phyloP scores from a whole-genome alignment of 2,113 vertebrate species.

The Planiliza haematocheilus region DNA sequence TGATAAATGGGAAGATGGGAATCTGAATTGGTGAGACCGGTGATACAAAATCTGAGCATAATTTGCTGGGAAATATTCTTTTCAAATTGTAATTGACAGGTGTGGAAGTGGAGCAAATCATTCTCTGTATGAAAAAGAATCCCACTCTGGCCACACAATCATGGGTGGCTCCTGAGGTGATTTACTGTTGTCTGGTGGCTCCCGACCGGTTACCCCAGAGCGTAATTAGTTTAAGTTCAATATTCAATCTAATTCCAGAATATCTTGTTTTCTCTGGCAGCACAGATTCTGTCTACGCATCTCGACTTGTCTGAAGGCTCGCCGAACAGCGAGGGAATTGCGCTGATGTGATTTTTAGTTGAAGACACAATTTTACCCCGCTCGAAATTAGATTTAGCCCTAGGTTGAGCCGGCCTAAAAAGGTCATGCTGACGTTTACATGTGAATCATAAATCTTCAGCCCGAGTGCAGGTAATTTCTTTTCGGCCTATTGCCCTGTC shows the following conservation, averaged over 20 bases:
- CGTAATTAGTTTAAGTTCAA: constrained; percentile 21
- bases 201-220: constrained; percentile 7
- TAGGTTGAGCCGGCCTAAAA: constrained; percentile 8
- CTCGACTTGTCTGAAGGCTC: neutral
- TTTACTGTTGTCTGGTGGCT: constrained; percentile 32
- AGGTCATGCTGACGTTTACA: constrained; percentile 24
- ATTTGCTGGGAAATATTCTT: constrained; percentile 43
- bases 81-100: constrained; percentile 59
- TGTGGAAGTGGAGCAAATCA: constrained; percentile 40
- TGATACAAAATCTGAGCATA: constrained; percentile 41
- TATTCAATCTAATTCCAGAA: neutral
- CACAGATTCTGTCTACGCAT: neutral
- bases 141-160: constrained; percentile 25
- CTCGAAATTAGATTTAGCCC: constrained; percentile 31
- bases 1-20: constrained; percentile 25
- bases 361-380: neutral
- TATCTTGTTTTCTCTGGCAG: neutral
- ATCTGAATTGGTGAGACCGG: constrained; percentile 23
- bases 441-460: constrained; percentile 25
- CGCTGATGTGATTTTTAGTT: constrained; percentile 1
- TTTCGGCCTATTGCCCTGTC: neutral
- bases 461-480: neutral
- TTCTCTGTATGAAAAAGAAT: constrained; percentile 15
- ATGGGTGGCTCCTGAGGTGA: constrained; percentile 23
- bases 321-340: neutral